Evolutionary conservation across 2,113 vertebrate genomes (phyloP).

Genomic region (Madoqua kirkii): DNA sequence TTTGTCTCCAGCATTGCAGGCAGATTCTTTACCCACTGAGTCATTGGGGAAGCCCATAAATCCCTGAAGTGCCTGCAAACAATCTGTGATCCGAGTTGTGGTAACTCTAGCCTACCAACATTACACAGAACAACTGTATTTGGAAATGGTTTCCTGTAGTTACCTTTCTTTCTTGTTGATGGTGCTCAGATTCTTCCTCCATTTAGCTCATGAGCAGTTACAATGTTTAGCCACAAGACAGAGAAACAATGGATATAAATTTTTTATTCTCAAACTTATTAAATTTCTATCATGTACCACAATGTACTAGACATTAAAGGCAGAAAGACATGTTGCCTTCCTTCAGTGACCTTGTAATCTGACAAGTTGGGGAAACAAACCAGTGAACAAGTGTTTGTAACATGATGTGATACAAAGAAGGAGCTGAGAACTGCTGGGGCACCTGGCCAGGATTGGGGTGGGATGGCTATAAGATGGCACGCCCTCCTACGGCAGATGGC

Average conservation of each 20-base stretch:
- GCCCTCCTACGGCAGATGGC: not conserved
- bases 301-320: not conserved
- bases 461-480: not conserved
- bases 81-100: not conserved
- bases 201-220: not conserved
- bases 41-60: not conserved
- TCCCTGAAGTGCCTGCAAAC: not conserved
- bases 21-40: not conserved
- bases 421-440: not conserved
- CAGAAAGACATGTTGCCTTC: not conserved
- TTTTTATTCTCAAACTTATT: not conserved
- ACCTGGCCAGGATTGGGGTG: not conserved
- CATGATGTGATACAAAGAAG: not conserved
- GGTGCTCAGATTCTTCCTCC: not conserved
- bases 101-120: not conserved
- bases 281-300: not conserved
- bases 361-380: conserved; percentile 43
- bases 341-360: not conserved
- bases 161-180: not conserved
- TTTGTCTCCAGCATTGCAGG: not conserved
- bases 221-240: not conserved
- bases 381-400: not conserved
- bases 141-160: not conserved
- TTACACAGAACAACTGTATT: not conserved
- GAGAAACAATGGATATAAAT: not conserved